phyloP scores from a whole-genome alignment of 2,888 invertebrate species.

The Erpobdella octoculata region DNA sequence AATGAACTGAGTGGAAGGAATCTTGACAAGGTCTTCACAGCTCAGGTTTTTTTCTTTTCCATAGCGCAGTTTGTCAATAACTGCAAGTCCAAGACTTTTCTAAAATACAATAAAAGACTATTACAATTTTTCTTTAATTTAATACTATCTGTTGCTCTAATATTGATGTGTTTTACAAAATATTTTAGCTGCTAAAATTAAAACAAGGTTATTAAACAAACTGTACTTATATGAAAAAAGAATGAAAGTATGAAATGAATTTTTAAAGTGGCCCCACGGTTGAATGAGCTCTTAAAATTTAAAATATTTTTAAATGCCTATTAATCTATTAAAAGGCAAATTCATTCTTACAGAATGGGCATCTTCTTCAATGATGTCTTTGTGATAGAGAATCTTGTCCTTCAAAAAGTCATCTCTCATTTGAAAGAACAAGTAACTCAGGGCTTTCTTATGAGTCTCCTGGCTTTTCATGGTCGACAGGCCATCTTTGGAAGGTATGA shows the following conservation, averaged over 20 bases:
- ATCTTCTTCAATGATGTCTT: slow-evolving; percentile 24
- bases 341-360: neutral
- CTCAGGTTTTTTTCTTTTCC: slow-evolving; percentile 25
- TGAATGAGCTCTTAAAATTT: no score
- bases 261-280: no score
- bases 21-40: slow-evolving; percentile 10
- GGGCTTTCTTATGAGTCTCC: slow-evolving; percentile 11
- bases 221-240: no score
- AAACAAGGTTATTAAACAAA: no score
- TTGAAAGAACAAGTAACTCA: slow-evolving; percentile 33
- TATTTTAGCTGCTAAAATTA: no score
- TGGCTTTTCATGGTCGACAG: neutral
- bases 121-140: no score
- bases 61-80: slow-evolving; percentile 31
- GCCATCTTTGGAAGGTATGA: slow-evolving; percentile 15
- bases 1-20: slow-evolving; percentile 22
- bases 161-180: no score
- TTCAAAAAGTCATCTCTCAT: slow-evolving; percentile 32
- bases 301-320: no score
- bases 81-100: slow-evolving; percentile 26
- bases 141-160: no score
- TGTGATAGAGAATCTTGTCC: neutral
- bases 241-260: no score
- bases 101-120: neutral
- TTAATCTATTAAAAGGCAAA: neutral